Evolutionary conservation across 2,113 vertebrate species (phyloP), one percentile per base, ranked within the genome.

Genomic region (Cyanocitta stelleri): DNA sequence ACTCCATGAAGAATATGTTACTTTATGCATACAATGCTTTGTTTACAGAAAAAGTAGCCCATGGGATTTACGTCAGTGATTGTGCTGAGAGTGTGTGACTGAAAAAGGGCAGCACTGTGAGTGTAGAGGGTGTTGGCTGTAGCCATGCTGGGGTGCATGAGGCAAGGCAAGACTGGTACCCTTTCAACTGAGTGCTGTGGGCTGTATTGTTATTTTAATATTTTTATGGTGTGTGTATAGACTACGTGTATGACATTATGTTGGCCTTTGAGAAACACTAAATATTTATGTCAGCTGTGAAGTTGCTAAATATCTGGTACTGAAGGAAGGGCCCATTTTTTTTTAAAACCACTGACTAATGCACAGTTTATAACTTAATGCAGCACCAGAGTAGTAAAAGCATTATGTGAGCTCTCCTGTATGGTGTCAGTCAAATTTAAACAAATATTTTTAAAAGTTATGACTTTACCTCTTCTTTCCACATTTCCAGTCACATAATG

Each of bases 401-500:
- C 41, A 77, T 89, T 73, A 74, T 89, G 67, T 84, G 89, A 94
- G 27, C 52, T 93, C 32, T 39, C 32, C 59, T 91, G 23, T 86
- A 81, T 64, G 49, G 82, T 77, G 68, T 85, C 80, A 66, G 69
- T 96, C 35, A 71, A 91, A 80, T 89, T 89, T 89, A 93, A 96
- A 85, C 33, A 91, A 94, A 87, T 87, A 82, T 83, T 94, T 95
- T 48, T 0, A 33, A 49, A 94, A 80, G 56, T 94, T 64, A 54
- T 78, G 59, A 90, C 85, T 91, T 94, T 84, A 74, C 89, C 39
- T 96, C 83, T 72, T 95, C 68, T 88, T 93, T 94, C 75, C 26
- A 30, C 39, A 35, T 93, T 95, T 93, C 39, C 66, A 95, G 67
- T 79, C 43, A 63, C 76, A 94, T 87, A 96, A 89, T 62, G 85